These are phyloP conservation scores for Lota lota DNA, from an alignment of 2,113 vertebrate genomes.

Conservation along the genomic window DNA sequence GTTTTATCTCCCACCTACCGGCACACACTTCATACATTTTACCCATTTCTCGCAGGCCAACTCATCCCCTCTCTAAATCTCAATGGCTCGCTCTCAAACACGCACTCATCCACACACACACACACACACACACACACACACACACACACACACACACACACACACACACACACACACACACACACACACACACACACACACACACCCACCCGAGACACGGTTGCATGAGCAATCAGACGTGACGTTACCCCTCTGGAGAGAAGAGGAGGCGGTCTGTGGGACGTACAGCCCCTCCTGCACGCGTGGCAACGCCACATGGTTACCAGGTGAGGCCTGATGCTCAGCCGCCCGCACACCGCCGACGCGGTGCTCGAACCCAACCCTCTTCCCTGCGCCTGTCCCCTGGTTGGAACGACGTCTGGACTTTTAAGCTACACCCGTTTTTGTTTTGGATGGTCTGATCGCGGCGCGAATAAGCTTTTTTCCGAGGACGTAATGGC, in stretches of 20 bases:
- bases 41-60: neutral
- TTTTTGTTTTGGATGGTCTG: neutral
- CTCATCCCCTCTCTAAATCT: slow-evolving; percentile 4
- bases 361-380: too few relatives aligned
- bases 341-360: neutral
- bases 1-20: neutral
- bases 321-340: slow-evolving; percentile 28
- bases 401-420: too few relatives aligned
- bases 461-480: slow-evolving; percentile 11
- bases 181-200: neutral
- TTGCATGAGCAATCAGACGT: slow-evolving; percentile 26
- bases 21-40: too few relatives aligned
- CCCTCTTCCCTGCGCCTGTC: too few relatives aligned
- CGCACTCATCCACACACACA: neutral
- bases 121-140: too few relatives aligned
- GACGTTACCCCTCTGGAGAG: slow-evolving; percentile 17
- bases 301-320: slow-evolving; percentile 9
- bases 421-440: too few relatives aligned
- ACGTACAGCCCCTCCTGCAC: neutral
- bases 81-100: neutral
- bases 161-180: neutral
- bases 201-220: slow-evolving; percentile 14
- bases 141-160: too few relatives aligned
- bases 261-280: slow-evolving; percentile 1
- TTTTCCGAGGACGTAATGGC: neutral